phyloP scores from a whole-genome alignment of 2,113 vertebrate species.

The Rhabdornis inornatus region DNA sequence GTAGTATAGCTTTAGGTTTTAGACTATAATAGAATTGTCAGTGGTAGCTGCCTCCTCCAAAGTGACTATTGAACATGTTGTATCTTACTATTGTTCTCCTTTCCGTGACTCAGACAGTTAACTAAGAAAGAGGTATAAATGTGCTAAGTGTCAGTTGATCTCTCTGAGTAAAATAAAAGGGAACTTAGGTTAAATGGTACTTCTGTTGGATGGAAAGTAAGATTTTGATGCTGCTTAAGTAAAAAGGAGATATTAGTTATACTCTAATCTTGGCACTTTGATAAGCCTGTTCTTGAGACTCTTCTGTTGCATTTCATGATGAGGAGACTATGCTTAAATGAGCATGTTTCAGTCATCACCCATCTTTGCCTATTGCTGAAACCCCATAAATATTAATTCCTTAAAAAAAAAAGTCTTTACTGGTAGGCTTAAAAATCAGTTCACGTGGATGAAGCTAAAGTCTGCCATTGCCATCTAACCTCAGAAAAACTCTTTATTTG shows the following conservation, averaged over 20 bases:
- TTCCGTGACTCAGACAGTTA: background rate
- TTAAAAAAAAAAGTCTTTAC: background rate
- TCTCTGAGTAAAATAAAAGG: background rate
- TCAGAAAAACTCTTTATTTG: background rate
- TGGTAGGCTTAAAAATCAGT: constrained; percentile 1
- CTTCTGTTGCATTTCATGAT: background rate
- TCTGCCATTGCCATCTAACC: background rate
- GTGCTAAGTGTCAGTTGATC: background rate
- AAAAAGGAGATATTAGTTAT: background rate
- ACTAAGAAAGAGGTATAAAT: background rate
- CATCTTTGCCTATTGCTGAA: constrained; percentile 22
- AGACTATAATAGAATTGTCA: background rate
- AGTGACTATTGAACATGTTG: background rate
- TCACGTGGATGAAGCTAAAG: background rate
- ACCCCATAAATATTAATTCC: constrained; percentile 3
- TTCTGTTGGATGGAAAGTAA: background rate
- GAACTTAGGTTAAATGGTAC: background rate
- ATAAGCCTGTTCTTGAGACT: background rate
- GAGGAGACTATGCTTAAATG: background rate
- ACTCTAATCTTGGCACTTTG: background rate
- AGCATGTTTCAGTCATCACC: background rate
- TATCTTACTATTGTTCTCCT: background rate
- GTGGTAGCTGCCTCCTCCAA: background rate
- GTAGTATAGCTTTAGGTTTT: background rate
- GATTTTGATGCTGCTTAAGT: background rate